Evolutionary conservation across 2,888 invertebrate species (phyloP).

Genomic region (Tineola bisselliella): DNA sequence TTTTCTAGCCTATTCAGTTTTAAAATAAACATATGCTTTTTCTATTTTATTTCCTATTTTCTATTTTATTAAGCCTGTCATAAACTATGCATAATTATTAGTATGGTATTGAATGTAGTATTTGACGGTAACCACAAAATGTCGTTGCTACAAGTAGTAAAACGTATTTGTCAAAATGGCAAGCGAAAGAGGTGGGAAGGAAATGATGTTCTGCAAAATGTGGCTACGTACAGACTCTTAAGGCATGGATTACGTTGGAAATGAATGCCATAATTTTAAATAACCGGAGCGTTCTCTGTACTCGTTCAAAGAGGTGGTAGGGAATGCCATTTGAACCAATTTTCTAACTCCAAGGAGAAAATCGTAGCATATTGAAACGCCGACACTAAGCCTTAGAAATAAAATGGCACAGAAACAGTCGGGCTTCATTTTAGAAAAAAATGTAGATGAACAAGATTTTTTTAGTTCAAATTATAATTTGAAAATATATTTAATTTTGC

Average conservation of each 20-base stretch:
- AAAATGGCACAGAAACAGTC: neutral
- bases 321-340: neutral
- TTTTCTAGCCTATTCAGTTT: too few relatives aligned
- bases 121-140: neutral
- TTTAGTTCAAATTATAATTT: neutral
- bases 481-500: too few relatives aligned
- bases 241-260: neutral
- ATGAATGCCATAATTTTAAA: conserved; percentile 6
- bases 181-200: neutral
- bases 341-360: neutral
- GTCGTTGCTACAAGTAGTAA: neutral
- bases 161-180: neutral
- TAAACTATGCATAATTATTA: too few relatives aligned
- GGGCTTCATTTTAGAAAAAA: neutral
- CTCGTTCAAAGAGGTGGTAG: neutral
- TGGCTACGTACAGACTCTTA: neutral
- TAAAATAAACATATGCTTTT: too few relatives aligned
- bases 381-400: neutral
- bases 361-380: neutral
- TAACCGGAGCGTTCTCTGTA: neutral
- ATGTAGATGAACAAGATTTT: neutral
- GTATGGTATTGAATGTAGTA: too few relatives aligned
- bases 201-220: conserved; percentile 4
- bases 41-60: too few relatives aligned
- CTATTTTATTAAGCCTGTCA: too few relatives aligned